Conservation (phyloP, 1,140 invertebrate genomes). For the Lepidostoma basale region DNA sequence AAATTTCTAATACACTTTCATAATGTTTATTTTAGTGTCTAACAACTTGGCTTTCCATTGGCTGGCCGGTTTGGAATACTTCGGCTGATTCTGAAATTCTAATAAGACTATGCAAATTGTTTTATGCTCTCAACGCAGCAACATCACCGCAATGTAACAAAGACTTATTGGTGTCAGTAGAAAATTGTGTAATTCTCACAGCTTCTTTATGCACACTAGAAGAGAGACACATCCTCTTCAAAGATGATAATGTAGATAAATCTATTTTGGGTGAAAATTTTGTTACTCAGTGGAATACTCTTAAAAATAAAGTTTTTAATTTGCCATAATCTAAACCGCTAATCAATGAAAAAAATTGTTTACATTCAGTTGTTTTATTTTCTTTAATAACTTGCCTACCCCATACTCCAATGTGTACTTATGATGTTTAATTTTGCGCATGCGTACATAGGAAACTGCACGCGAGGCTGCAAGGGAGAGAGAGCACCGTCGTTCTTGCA, state of each 20-base stretch:
- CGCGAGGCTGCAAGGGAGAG: too few species aligned
- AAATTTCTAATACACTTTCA: too few species aligned
- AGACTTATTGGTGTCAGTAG: neutral
- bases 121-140: slow-evolving; percentile 2
- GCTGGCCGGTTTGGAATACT: slow-evolving; percentile 37
- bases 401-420: too few species aligned
- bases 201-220: slow-evolving; percentile 25
- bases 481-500: too few species aligned
- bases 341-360: too few species aligned
- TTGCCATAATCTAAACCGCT: neutral
- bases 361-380: too few species aligned
- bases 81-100: slow-evolving; percentile 23
- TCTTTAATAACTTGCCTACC: too few species aligned
- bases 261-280: slow-evolving; percentile 31
- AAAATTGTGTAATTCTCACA: slow-evolving; percentile 26
- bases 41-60: slow-evolving; percentile 32
- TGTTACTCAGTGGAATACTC: slow-evolving; percentile 16
- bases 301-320: slow-evolving; percentile 16
- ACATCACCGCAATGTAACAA: neutral
- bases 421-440: too few species aligned
- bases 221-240: slow-evolving; percentile 27
- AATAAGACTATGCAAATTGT: slow-evolving; percentile 28
- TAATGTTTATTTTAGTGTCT: slow-evolving; percentile 40
- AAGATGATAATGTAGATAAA: slow-evolving; percentile 20
- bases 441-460: too few species aligned